phyloP scores from a whole-genome alignment of 2,888 invertebrate genomes.

The Petrolisthes manimaculis region DNA sequence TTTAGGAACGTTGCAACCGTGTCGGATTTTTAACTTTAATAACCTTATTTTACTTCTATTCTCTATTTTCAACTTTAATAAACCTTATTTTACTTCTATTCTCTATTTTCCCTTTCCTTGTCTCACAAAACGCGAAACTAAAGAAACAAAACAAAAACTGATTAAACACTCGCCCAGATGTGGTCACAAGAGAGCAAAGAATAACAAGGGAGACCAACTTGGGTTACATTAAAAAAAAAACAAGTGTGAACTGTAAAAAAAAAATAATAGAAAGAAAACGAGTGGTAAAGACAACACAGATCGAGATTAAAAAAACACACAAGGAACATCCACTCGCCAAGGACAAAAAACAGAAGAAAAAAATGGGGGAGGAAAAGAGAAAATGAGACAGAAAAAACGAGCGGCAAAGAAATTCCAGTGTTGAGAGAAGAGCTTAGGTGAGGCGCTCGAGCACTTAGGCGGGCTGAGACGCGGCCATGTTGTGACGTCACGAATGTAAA shows the following conservation, averaged over 20 bases:
- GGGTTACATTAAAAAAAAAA: neutral
- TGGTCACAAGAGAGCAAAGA: neutral
- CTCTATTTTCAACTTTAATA: neutral
- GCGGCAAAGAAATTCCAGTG: neutral
- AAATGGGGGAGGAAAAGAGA: neutral
- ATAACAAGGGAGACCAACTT: neutral
- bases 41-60: too few species aligned
- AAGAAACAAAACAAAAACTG: neutral
- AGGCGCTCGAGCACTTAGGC: neutral
- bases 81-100: neutral
- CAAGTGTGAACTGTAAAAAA: neutral
- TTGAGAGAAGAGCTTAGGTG: neutral
- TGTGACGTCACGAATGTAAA: slow-evolving; percentile 1
- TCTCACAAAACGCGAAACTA: neutral
- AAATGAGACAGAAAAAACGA: neutral
- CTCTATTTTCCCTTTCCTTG: neutral
- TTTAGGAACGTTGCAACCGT: too few species aligned
- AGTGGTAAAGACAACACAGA: neutral
- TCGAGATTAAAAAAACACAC: neutral
- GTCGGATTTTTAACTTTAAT: too few species aligned
- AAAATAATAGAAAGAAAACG: neutral
- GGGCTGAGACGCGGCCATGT: neutral
- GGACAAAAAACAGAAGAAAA: neutral
- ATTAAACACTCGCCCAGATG: neutral
- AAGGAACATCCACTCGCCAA: neutral